Evolutionary conservation across 92 coral and sea anemone genomes (phyloP).

Genomic region (Micromussa lordhowensis): DNA sequence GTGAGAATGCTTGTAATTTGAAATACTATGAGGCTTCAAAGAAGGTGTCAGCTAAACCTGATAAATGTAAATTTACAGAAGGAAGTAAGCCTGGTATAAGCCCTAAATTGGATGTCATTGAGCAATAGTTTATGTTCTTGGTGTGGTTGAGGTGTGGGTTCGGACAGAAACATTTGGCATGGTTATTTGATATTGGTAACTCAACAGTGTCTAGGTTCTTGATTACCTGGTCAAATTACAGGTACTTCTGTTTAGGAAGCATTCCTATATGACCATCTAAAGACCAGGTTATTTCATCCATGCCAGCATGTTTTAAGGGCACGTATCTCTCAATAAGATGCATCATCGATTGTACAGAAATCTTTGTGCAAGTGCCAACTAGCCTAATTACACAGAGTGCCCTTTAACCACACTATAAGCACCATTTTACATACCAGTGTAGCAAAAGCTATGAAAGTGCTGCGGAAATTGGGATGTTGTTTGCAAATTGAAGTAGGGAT

Average conservation of each 20-base stretch:
- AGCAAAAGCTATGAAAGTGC: no score
- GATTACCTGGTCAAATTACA: conserved; percentile 63
- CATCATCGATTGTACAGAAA: conserved; percentile 57
- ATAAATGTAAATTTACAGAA: conserved; percentile 36
- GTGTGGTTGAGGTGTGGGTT: conserved; percentile 49
- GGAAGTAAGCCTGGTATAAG: no score
- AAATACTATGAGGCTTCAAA: conserved; percentile 53
- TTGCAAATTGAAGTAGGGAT: no score
- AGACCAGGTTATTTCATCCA: conserved; percentile 29
- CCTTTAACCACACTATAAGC: no score
- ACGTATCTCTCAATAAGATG: conserved; percentile 59
- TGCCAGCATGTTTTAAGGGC: conserved; percentile 57
- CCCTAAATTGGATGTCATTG: no score
- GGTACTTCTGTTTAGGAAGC: conserved; percentile 55
- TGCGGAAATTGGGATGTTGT: no score
- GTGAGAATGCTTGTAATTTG: conserved; percentile 51
- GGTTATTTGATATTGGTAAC: conserved; percentile 48
- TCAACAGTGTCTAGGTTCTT: conserved; percentile 58
- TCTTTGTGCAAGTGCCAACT: conserved; percentile 48
- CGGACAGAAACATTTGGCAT: conserved; percentile 47
- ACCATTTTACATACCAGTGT: conserved; percentile 58
- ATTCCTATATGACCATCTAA: conserved; percentile 63
- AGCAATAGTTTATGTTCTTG: no score
- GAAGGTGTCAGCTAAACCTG: conserved; percentile 25
- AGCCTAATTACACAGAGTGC: conserved; percentile 33